Conservation (phyloP, 2,113 vertebrate genomes). For the Silurus asotus region DNA sequence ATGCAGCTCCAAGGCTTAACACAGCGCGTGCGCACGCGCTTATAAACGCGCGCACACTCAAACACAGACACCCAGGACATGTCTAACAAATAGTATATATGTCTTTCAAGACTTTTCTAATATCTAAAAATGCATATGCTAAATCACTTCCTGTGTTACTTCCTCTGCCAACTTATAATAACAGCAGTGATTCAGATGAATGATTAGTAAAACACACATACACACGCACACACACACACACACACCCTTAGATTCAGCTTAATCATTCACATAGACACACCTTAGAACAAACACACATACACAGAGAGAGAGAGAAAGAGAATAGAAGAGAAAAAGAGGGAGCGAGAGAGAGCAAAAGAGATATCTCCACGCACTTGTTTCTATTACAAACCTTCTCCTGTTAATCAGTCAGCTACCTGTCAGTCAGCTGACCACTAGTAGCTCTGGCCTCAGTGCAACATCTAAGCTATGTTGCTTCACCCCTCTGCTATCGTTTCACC, state of each 20-base stretch:
- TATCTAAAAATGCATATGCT: not conserved
- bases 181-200: not conserved
- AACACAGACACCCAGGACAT: not conserved
- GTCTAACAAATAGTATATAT: not conserved
- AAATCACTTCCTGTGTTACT: not conserved
- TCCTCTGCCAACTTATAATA: not conserved
- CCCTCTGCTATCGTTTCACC: not conserved
- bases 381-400: not conserved
- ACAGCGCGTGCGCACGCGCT: not conserved
- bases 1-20: not conserved
- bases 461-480: not conserved
- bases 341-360: not conserved
- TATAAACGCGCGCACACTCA: not conserved
- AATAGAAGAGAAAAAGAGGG: not conserved
- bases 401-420: not conserved
- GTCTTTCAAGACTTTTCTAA: not conserved
- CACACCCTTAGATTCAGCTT: not conserved
- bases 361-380: not conserved
- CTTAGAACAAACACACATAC: not conserved
- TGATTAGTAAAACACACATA: constrained; percentile 1
- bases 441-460: no score
- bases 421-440: not conserved
- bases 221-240: no score
- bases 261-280: constrained; percentile 27
- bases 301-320: not conserved